phyloP scores from a whole-genome alignment of 2,797 vertebrate genomes.

The Arctocebus calabarensis region DNA sequence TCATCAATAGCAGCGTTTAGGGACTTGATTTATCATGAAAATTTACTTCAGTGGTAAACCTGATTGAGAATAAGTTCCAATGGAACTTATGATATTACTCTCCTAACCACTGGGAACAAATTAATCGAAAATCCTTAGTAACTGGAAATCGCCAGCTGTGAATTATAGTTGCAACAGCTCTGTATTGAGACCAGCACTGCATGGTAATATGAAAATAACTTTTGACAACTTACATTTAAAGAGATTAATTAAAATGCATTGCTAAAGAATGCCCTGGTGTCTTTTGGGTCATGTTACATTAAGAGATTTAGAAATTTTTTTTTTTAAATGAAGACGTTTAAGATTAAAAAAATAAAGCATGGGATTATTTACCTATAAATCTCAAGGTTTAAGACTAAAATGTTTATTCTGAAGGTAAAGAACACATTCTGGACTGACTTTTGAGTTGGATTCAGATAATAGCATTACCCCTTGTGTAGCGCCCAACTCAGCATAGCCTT shows the following conservation, averaged over 20 bases:
- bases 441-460: background rate
- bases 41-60: slow-evolving; percentile 15
- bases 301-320: background rate
- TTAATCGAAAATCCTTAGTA: slow-evolving; percentile 83
- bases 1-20: background rate
- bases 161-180: slow-evolving; percentile 76
- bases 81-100: background rate
- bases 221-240: slow-evolving; percentile 78
- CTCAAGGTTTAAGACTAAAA: background rate
- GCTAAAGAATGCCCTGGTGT: slow-evolving; percentile 69
- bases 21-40: slow-evolving; percentile 46
- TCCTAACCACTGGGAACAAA: slow-evolving; percentile 1
- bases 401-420: background rate
- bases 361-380: background rate
- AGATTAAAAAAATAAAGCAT: background rate
- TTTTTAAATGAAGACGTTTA: background rate
- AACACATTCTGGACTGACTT: background rate
- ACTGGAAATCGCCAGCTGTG: slow-evolving; percentile 80
- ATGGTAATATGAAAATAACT: slow-evolving; percentile 77
- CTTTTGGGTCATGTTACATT: slow-evolving; percentile 13
- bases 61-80: slow-evolving; percentile 49
- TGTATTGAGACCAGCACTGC: slow-evolving; percentile 51
- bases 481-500: background rate
- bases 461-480: background rate
- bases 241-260: slow-evolving; percentile 71